Evolutionary conservation across 2,888 invertebrate genomes (phyloP), one percentile per base, ranked within the genome.

Genomic region (Cheilosia scutellata): DNA sequence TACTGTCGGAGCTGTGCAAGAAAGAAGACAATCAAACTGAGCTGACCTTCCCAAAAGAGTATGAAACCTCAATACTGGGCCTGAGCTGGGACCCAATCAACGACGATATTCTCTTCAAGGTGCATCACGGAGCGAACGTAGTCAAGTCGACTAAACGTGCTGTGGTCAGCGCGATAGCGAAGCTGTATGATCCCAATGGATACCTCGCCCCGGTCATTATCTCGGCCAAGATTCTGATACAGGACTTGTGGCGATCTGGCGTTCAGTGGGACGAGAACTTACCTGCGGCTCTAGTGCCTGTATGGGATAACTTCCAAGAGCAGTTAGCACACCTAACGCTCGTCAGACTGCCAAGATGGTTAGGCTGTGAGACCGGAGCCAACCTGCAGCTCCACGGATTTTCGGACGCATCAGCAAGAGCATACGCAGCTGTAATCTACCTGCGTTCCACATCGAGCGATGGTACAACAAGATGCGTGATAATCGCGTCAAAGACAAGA

Each of bases 391-490:
- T 87, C 27, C 77, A 78, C 62, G 86, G 66, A 9, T 82, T 87
- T 49, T 71, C 78, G 13, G 83, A 87, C 55, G 75, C 87, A 0
- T 87, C 84, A 5, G 65, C 53, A 31, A 70, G 58, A 49, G 74
- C 80, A 44, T 82, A 78, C 20, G 87, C 72, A 9, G 80, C 72
- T 6, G 47, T 42, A 4, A 37, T 78, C 7, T 87, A 76, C 33
- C 20, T 60, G 2, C 55, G 79, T 0, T n/a, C 29, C 9, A 47
- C 29, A 47, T 16, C n/a, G 7, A 31, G 42, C 11, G 33, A 29
- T 44, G 44, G 47, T 16, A 27, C 5, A 9, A 62, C 62, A 40
- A 29, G 9, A n/a, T 60, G 44, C 31, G 47, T 62, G 7, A 5
- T 42, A 27, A 9, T 74, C 4, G 40, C 40, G 2, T 68, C 87